A percentile compares a stretch with the other conserved stretches of the same genome.
Evolutionary conservation across 2,797 vertebrate species (phyloP).

Genomic region (Cuculus canorus): DNA sequence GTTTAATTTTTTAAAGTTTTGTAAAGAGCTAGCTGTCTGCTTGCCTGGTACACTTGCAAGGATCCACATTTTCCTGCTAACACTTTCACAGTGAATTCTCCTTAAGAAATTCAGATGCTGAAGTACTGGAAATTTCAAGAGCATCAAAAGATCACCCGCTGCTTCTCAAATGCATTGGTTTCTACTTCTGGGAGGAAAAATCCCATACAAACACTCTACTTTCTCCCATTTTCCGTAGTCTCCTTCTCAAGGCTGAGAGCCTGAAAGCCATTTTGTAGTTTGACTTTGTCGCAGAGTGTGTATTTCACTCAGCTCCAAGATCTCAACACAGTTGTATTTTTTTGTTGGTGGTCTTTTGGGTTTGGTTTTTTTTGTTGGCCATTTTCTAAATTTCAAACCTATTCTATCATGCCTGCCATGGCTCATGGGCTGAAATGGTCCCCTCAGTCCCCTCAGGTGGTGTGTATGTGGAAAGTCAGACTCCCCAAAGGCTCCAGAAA

Average conservation of each 20-base stretch:
- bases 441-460: background rate
- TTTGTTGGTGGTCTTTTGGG: background rate
- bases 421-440: background rate
- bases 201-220: background rate
- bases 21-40: background rate
- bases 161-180: background rate
- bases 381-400: background rate
- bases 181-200: background rate
- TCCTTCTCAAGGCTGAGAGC: background rate
- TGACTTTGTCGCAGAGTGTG: background rate
- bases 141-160: background rate
- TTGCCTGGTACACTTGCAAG: background rate
- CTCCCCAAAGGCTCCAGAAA: background rate
- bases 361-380: background rate
- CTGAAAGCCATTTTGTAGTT: background rate
- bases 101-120: conserved; percentile 10
- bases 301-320: background rate
- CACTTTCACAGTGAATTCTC: background rate
- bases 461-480: background rate
- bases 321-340: background rate
- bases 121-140: background rate
- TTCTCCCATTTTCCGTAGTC: background rate
- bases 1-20: background rate
- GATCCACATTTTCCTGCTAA: background rate
- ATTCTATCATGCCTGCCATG: background rate